Percentiles rank a stretch among this genome's conserved stretches.
Conservation (phyloP, 2,113 vertebrate species). For the Emydura subglobosa region DNA sequence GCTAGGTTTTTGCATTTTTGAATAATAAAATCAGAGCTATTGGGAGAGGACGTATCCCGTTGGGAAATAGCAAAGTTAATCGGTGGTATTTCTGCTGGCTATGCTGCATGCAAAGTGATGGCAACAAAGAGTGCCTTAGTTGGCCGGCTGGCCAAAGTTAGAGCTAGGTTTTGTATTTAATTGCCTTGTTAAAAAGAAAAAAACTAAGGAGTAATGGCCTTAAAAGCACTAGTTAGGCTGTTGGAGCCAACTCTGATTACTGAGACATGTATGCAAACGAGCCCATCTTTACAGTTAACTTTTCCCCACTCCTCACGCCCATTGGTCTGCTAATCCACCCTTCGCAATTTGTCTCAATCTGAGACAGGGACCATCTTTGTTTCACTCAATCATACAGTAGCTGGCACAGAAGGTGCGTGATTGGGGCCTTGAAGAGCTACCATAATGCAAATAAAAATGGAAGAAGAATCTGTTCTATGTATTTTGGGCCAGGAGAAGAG, state of each 20-base stretch:
- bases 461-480: no score
- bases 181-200: not conserved
- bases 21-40: not conserved
- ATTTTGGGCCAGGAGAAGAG: no score
- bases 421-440: no score
- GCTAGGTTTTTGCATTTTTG: not conserved
- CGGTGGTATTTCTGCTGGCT: rapidly evolving
- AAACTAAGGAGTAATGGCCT: not conserved
- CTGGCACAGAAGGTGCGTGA: no score
- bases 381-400: no score
- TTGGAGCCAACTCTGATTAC: not conserved
- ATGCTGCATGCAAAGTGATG: rapidly evolving
- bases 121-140: not conserved
- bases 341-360: no score
- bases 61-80: not conserved
- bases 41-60: not conserved
- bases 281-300: not conserved
- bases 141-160: not conserved
- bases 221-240: not conserved
- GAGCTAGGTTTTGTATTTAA: not conserved
- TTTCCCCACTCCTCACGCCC: not conserved
- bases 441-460: no score
- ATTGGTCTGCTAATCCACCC: not conserved
- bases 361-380: no score
- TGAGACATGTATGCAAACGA: not conserved